Conservation (phyloP, 1,140 invertebrate genomes). For the Trichonephila clavata region DNA sequence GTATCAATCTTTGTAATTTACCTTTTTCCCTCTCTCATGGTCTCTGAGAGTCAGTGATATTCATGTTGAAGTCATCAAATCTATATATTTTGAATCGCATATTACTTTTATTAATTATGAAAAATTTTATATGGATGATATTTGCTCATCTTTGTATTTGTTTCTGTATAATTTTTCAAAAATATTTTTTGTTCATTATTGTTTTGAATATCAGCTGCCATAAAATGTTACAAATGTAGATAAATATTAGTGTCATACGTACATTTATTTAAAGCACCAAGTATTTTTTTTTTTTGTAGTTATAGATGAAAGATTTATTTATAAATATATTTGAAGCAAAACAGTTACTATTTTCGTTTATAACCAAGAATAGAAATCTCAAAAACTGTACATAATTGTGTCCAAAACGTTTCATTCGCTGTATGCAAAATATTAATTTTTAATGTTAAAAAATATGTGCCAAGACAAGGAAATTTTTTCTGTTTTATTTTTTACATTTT, state of each 20-base stretch:
- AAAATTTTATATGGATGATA: background rate
- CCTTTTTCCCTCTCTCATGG: background rate
- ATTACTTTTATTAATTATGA: background rate
- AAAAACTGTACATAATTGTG: background rate
- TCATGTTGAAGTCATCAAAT: constrained; percentile 16
- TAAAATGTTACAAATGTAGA: background rate
- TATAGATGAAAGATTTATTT: background rate
- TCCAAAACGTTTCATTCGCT: background rate
- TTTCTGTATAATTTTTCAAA: constrained; percentile 6
- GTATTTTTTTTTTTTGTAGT: background rate
- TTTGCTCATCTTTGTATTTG: constrained; percentile 4
- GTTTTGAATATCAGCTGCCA: background rate
- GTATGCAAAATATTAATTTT: background rate
- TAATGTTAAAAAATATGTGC: background rate
- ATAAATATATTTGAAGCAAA: background rate
- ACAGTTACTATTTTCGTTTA: background rate
- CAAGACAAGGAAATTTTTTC: background rate
- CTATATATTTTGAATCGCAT: background rate
- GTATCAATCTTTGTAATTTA: constrained; percentile 10
- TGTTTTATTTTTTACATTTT: background rate
- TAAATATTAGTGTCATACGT: background rate
- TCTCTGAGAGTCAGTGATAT: constrained; percentile 35
- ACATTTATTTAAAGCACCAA: background rate
- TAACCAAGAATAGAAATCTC: background rate
- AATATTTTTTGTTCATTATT: constrained; percentile 2